Base-by-base conservation (phyloP, 2,888 invertebrate species). In the Amiota minor region DNA sequence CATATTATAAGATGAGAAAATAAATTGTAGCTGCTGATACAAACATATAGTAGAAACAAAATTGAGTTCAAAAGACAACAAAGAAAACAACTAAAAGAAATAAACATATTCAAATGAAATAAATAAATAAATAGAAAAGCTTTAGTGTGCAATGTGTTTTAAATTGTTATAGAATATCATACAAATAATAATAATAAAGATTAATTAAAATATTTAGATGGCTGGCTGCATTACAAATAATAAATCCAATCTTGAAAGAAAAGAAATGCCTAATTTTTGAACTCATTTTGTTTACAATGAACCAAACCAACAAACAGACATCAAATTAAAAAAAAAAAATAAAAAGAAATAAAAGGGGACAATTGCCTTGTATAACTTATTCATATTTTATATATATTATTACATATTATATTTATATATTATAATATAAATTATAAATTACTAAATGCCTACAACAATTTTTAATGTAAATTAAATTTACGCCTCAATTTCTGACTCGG, bases 391-490 rank as follows among this genome's bases (percentile, higher is more conserved):
- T 68, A 68, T 68, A 35, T 35, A 68, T 59, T 72, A 56, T 67
- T 68, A 68, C 47, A 67, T 56, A 72, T 72, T 68, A 55, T 73
- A 64, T 46, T 61, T 59, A 49, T 62, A 62, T 72, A 23, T 20
- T n/a, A n/a, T n/a, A n/a, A 75, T 69, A n/a, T 71, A 23, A 20
- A 72, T 70, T 75, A 74, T 74, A 71, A 61, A 76, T 74, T 72
- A 61, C 76, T 74, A 73, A 70, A 74, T 79, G 70, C 71, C 76
- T 53, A 20, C 75, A 65, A 74, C 47, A 72, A 75, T 23, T 62
- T 77, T 77, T 77, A 79, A 73, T 80, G 85, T 84, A 86, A 82
- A 84, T 86, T 79, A 76, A 83, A 86, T 86, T 84, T 86, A 83
- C 86, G 74, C 14, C 68, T 65, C 55, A 72, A 78, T 61, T 75